Evolutionary conservation across 2,888 invertebrate species (phyloP).

Genomic region (Phortica okadai): DNA sequence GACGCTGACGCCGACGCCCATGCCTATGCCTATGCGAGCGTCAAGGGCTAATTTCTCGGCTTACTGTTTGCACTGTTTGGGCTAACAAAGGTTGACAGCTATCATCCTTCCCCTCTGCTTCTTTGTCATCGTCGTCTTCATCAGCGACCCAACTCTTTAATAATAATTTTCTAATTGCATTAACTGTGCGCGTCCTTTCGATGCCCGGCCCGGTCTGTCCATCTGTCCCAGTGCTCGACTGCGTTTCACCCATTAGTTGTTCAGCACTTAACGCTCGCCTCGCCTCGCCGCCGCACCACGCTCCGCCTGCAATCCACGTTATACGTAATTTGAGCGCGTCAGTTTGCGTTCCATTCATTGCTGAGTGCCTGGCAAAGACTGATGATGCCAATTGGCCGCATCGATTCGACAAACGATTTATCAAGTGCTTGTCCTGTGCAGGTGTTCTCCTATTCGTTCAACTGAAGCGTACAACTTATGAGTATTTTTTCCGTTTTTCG

Average conservation of each 20-base stretch:
- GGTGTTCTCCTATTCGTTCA: neutral
- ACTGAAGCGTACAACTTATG: neutral
- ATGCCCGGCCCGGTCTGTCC: constrained; percentile 53
- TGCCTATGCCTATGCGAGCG: neutral
- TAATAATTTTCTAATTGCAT: constrained; percentile 68
- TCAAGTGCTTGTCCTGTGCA: constrained; percentile 27
- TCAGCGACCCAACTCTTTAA: neutral
- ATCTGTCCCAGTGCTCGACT: constrained; percentile 50
- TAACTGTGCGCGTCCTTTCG: constrained; percentile 44
- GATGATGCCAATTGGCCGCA: constrained; percentile 30
- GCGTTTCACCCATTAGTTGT: constrained; percentile 36
- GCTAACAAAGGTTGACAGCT: no score
- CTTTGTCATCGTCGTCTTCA: no score
- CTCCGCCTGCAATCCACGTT: no score
- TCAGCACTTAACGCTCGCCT: constrained; percentile 21
- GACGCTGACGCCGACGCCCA: no score
- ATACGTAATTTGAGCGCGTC: no score
- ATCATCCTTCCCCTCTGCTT: no score
- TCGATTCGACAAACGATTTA: constrained; percentile 17
- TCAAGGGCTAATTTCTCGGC: no score
- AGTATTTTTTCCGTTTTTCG: neutral
- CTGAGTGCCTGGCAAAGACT: constrained; percentile 2
- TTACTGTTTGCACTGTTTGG: no score
- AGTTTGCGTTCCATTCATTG: neutral
- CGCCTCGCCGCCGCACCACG: neutral